A percentile compares a stretch with the other conserved stretches of the same genome.
Conservation (phyloP, 1,140 invertebrate genomes). For the Papilio helenus region DNA sequence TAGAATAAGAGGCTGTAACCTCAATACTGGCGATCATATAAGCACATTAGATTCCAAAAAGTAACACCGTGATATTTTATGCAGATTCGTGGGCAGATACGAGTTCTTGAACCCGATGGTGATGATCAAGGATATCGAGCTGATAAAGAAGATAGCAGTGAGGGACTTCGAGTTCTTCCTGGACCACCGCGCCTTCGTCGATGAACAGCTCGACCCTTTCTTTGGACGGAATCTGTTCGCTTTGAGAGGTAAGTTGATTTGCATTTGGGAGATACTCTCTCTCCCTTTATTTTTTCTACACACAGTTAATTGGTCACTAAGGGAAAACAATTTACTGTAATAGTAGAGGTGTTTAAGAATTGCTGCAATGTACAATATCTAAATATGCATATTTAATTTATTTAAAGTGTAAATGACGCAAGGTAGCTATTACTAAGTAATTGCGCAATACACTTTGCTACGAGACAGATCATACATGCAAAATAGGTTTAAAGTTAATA, state of each 20-base stretch:
- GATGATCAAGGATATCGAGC: slow-evolving; percentile 76
- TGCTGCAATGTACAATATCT: too few species aligned
- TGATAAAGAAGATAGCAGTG: slow-evolving; percentile 68
- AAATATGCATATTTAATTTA: not conserved
- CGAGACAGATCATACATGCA: not conserved
- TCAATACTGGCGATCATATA: too few species aligned
- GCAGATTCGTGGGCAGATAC: slow-evolving; percentile 70
- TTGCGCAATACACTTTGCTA: not conserved
- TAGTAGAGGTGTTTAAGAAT: too few species aligned
- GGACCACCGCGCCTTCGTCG: slow-evolving; percentile 80
- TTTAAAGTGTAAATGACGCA: not conserved
- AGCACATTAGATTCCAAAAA: too few species aligned
- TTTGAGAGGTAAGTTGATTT: slow-evolving; percentile 72
- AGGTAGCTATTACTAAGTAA: not conserved
- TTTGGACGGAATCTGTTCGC: slow-evolving; percentile 82
- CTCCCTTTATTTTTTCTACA: not conserved
- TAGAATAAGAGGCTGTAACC: too few species aligned
- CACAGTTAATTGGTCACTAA: not conserved
- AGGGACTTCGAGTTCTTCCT: slow-evolving; percentile 87
- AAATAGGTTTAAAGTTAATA: not conserved
- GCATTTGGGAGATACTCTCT: not conserved
- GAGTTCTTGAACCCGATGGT: slow-evolving; percentile 82
- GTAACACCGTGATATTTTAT: slow-evolving; percentile 3
- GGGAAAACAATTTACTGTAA: too few species aligned
- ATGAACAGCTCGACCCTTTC: slow-evolving; percentile 78